Evolutionary conservation across 1,140 invertebrate species (phyloP).

Genomic region (Drosophila arizonae): DNA sequence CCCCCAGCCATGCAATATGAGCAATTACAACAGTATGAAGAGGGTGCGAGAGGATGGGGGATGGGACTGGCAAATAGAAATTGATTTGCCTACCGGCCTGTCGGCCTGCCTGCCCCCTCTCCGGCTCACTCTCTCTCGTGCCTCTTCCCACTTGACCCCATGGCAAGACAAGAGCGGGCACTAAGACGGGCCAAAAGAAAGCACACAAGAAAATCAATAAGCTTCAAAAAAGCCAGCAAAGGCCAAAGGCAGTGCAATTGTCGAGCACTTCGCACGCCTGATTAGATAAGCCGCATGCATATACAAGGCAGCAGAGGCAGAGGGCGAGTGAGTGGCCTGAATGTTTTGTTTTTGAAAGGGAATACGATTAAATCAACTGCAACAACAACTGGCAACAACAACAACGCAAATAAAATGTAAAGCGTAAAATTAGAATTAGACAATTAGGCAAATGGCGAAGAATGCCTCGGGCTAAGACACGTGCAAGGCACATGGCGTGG

Average conservation of each 20-base stretch:
- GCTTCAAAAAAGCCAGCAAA: conserved; percentile 58
- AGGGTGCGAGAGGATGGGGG: not conserved
- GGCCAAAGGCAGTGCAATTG: conserved; percentile 41
- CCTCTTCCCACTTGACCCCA: conserved; percentile 41
- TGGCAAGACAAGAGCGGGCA: conserved; percentile 15
- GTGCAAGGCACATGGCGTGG: conserved; percentile 44
- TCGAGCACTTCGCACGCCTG: conserved; percentile 60
- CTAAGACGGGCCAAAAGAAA: conserved; percentile 22
- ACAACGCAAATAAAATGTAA: conserved; percentile 51
- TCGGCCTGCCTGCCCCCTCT: too few relatives aligned
- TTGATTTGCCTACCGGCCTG: conserved; percentile 31
- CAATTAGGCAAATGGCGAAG: conserved; percentile 69
- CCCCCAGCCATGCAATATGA: not conserved
- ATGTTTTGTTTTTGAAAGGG: conserved; percentile 5
- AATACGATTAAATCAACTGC: conserved; percentile 49
- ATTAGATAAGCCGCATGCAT: conserved; percentile 61
- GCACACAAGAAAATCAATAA: conserved; percentile 67
- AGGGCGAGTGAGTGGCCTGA: not conserved
- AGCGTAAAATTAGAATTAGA: conserved; percentile 74
- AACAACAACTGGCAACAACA: conserved; percentile 22
- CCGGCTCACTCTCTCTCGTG: not conserved
- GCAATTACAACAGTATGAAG: conserved; percentile 12
- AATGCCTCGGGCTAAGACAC: conserved; percentile 38
- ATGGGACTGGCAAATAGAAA: conserved; percentile 27
- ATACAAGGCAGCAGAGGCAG: not conserved